Base-by-base conservation (phyloP, 2,113 vertebrate species). In the Abramis brama region DNA sequence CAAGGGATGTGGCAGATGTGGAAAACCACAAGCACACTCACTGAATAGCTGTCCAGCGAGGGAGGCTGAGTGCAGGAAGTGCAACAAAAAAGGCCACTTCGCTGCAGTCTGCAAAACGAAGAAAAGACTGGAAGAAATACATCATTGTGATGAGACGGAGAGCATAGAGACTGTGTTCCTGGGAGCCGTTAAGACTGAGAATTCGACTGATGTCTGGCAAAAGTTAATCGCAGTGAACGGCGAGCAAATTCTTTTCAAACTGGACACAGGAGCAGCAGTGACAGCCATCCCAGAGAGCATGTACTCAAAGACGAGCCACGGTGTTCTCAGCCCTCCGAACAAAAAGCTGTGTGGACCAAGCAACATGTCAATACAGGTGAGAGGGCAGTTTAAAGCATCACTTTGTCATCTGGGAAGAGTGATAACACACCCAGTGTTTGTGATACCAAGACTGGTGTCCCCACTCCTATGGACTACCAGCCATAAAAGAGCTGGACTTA, bases 401-500 rank as follows among this genome's bases (percentile, higher is more conserved):
- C 43, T 75, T 75, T 12, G n/a, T 50, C 73, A 75, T 25, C 30
- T 19, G 17, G 66, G 66, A 15, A 36, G 5, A 70, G 27, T 36
- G 25, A 70, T 75, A 75, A 74, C 23, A 45, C 71, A 74, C 71
- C 71, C 71, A 74, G 36, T 60, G 59, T 60, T 60, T n/a, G 9
- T 60, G 8, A 60, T n/a, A 60, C 30, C 66, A 70, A 36, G 2
- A 71, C 66, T 70, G 1, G 36, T 73, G 36, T 43, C 70, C 21
- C 36, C 70, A n/a, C 70, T 45, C 21, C 70, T 73, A n/a, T 43
- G 70, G 70, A 45, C 36, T 73, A 73, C 36, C 70, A 12, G 70
- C 70, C 36, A 73, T 73, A 33, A 70, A 45, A 73, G 21, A 45
- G 36, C 19, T 45, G 13, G 2, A 43, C 6, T 73, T 43, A 12